These are phyloP conservation scores for Oceanodroma leucorhoa DNA, from an alignment of 2,797 vertebrate genomes.

Conservation along the genomic window DNA sequence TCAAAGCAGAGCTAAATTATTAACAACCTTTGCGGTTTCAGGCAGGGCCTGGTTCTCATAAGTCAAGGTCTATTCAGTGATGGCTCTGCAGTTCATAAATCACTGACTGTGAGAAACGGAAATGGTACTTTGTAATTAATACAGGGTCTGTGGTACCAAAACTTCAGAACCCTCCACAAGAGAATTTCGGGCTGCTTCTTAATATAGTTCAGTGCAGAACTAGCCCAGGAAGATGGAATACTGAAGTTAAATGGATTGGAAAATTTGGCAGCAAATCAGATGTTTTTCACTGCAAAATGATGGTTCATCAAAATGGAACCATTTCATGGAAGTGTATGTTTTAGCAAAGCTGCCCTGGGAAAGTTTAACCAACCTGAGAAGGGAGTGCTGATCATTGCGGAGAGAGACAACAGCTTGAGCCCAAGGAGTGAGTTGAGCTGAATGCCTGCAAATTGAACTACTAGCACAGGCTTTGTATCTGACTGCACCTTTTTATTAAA, in stretches of 20 bases:
- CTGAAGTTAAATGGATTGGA: not conserved
- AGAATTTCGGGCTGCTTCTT: not conserved
- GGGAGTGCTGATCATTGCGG: not conserved
- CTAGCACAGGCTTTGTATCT: not conserved
- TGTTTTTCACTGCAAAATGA: not conserved
- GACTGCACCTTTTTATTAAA: not conserved
- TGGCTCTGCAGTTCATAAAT: not conserved
- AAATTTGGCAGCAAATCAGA: not conserved
- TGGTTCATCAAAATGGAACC: not conserved
- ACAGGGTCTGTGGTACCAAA: not conserved
- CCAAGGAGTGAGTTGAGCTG: not conserved
- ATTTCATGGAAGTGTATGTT: not conserved
- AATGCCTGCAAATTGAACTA: not conserved
- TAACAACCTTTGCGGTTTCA: not conserved
- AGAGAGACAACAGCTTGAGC: not conserved
- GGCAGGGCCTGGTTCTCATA: not conserved
- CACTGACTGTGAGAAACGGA: conserved; percentile 1
- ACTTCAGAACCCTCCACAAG: not conserved
- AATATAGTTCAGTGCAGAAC: not conserved
- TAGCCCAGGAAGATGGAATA: not conserved
- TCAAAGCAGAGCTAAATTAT: not conserved
- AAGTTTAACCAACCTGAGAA: not conserved
- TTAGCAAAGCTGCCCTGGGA: not conserved
- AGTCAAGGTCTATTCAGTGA: not conserved
- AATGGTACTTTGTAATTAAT: conserved; percentile 2